A percentile compares a stretch with the other conserved stretches of the same genome.
phyloP scores from a whole-genome alignment of 2,888 invertebrate genomes.

The Caenorhabditis japonica region DNA sequence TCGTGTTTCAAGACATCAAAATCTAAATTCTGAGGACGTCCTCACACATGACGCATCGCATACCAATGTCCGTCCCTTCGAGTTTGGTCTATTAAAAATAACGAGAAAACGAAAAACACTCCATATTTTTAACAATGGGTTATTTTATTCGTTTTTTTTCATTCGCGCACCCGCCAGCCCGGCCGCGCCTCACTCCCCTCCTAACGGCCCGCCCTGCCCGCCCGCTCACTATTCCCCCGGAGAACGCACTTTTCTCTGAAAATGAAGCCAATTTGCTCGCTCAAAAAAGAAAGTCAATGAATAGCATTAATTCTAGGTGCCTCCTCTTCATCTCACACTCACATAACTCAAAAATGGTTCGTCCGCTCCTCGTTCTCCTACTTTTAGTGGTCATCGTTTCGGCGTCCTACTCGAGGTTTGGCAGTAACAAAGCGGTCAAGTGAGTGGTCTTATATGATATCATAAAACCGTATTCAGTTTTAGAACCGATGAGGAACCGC shows the following conservation, averaged over 20 bases:
- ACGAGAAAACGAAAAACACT: background rate
- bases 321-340: constrained; percentile 29
- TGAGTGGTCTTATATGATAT: constrained; percentile 2
- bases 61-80: constrained; percentile 30
- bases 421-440: constrained; percentile 44
- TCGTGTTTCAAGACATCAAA: too few relatives aligned
- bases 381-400: constrained; percentile 35
- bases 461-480: background rate
- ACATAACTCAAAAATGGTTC: constrained; percentile 31
- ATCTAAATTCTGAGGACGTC: constrained; percentile 11
- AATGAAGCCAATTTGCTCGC: background rate
- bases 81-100: constrained; percentile 1
- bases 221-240: background rate
- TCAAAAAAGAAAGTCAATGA: too few relatives aligned
- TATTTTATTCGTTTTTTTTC: constrained; percentile 6
- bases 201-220: constrained; percentile 22
- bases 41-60: constrained; percentile 23
- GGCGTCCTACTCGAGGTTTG: constrained; percentile 43
- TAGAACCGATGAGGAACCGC: constrained; percentile 19
- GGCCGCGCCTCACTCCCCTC: too few relatives aligned
- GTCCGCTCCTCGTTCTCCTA: constrained; percentile 28
- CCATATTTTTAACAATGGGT: constrained; percentile 11
- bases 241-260: constrained; percentile 1
- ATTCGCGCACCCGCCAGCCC: too few relatives aligned
- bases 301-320: constrained; percentile 18